A percentile compares a stretch with the other conserved stretches of the same genome.
Conservation (phyloP, 2,113 vertebrate genomes). For the Piaya cayana region DNA sequence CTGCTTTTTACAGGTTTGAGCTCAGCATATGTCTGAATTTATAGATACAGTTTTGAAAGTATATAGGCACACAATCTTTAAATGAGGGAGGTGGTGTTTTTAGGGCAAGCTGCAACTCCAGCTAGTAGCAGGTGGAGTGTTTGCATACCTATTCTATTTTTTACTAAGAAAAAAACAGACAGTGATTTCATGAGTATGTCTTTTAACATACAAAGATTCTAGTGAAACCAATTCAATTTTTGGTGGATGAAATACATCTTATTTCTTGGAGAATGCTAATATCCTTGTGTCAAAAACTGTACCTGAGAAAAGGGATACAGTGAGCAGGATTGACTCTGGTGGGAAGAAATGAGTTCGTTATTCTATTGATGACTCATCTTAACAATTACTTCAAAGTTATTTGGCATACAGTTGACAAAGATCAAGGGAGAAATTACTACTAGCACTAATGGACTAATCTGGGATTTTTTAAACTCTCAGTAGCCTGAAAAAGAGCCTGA, state of each 20-base stretch:
- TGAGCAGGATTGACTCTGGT: neutral
- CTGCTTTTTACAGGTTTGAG: neutral
- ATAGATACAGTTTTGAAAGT: neutral
- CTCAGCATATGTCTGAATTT: neutral
- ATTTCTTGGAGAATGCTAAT: neutral
- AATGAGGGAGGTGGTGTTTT: neutral
- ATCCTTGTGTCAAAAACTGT: neutral
- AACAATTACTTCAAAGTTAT: neutral
- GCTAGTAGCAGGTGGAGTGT: neutral
- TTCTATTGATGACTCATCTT: neutral
- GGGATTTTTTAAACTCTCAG: neutral
- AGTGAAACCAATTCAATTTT: neutral
- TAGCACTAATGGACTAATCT: neutral
- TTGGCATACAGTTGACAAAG: neutral
- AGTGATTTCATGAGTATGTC: neutral
- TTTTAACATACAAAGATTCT: neutral
- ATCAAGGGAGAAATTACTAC: neutral
- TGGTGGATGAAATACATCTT: neutral
- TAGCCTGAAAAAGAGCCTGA: neutral
- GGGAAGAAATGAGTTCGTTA: neutral
- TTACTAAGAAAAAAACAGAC: neutral
- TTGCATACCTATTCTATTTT: neutral
- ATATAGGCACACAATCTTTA: neutral
- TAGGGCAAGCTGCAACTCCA: neutral
- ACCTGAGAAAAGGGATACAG: neutral